A percentile compares a stretch with the other conserved stretches of the same genome.
These are phyloP conservation scores for Oplegnathus fasciatus DNA, from an alignment of 2,113 vertebrate species.

Conservation along the genomic window DNA sequence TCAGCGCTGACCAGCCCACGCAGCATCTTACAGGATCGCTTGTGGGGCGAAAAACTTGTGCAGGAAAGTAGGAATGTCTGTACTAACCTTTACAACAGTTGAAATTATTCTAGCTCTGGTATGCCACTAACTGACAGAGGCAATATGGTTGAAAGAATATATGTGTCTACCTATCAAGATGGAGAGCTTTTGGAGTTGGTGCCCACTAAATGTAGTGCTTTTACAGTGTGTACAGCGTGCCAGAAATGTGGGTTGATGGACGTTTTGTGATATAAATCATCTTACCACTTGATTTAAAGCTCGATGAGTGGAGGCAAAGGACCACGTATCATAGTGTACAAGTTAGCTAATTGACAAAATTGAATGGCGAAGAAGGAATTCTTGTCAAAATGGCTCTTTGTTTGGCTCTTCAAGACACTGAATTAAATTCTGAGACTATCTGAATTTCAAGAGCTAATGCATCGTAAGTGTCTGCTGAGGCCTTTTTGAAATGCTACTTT, in stretches of 20 bases:
- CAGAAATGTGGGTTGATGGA: slow-evolving; percentile 18
- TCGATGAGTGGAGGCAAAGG: background rate
- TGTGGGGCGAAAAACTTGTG: slow-evolving; percentile 50
- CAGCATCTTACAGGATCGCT: slow-evolving; percentile 49
- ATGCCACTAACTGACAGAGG: slow-evolving; percentile 5
- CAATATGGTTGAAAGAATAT: slow-evolving; percentile 7
- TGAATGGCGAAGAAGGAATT: background rate
- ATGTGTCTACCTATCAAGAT: background rate
- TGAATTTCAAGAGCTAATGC: background rate
- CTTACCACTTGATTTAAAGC: background rate
- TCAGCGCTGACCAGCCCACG: slow-evolving; percentile 49
- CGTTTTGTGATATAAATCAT: background rate
- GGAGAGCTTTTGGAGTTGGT: background rate
- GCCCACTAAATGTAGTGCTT: background rate
- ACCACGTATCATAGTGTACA: background rate
- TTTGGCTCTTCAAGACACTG: background rate
- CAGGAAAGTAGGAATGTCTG: slow-evolving; percentile 20
- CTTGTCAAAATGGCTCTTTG: background rate
- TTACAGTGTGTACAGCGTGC: background rate
- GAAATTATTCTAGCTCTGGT: background rate
- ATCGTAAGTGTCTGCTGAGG: background rate
- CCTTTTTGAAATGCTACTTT: background rate
- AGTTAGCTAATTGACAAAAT: background rate
- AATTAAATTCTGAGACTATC: background rate
- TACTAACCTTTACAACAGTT: slow-evolving; percentile 8